These are phyloP conservation scores for Nasonia vitripennis DNA, from an alignment of 1,140 invertebrate species.

Conservation along the genomic window DNA sequence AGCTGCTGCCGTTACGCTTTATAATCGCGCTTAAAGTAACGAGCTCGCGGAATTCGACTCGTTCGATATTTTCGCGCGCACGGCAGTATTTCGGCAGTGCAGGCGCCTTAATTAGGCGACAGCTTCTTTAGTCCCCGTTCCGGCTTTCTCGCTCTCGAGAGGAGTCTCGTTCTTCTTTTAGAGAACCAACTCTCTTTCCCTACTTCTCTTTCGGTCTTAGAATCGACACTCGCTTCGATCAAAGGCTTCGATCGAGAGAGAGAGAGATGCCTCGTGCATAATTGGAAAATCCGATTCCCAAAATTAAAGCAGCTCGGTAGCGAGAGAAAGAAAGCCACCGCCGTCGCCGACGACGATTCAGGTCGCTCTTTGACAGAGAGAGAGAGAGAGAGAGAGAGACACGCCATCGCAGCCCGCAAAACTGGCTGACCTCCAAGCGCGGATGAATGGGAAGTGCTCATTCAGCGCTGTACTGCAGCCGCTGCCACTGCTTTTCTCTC, in stretches of 20 bases:
- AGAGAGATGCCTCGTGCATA: too few relatives aligned
- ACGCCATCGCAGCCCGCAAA: conserved; percentile 55
- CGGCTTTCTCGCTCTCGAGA: neutral
- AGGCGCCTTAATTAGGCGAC: conserved; percentile 19
- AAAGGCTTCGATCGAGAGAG: too few relatives aligned
- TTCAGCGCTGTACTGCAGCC: conserved; percentile 58
- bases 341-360: neutral
- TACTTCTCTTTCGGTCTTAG: neutral
- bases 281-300: neutral
- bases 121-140: conserved; percentile 24
- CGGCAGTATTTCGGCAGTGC: neutral
- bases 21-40: too few relatives aligned
- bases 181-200: neutral
- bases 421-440: conserved; percentile 69
- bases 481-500: neutral
- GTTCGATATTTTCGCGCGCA: too few relatives aligned
- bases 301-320: neutral
- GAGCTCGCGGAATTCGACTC: too few relatives aligned
- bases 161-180: neutral
- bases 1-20: too few relatives aligned
- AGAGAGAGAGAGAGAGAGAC: too few relatives aligned
- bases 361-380: conserved; percentile 10
- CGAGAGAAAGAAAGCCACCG: neutral
- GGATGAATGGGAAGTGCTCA: conserved; percentile 68
- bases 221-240: too few relatives aligned